Conservation (phyloP, 2,113 vertebrate genomes). For the Crotalus tigris region DNA sequence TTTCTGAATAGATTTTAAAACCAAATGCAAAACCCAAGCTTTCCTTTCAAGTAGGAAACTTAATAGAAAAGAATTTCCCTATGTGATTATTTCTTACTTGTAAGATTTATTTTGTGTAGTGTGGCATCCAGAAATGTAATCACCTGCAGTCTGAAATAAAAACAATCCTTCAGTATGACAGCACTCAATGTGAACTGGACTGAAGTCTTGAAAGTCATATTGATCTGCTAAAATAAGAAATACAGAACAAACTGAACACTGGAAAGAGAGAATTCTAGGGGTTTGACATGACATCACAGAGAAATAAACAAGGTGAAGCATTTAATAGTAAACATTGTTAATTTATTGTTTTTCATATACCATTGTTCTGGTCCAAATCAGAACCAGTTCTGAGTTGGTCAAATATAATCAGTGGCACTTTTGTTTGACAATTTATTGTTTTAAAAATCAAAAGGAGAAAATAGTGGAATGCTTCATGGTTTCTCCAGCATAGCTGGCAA, state of each 20-base stretch:
- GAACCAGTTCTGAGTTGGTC: background rate
- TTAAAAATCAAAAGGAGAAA: background rate
- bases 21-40: background rate
- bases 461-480: background rate
- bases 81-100: background rate
- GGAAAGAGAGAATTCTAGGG: background rate
- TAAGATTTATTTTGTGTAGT: background rate
- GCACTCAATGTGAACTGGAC: background rate
- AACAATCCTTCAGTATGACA: background rate
- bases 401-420: background rate
- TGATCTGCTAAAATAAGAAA: background rate
- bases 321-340: background rate
- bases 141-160: background rate
- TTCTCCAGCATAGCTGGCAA: background rate
- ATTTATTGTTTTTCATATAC: background rate
- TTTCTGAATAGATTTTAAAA: background rate
- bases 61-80: background rate
- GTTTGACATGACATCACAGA: background rate
- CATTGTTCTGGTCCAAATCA: background rate
- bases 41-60: background rate
- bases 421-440: background rate
- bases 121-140: background rate
- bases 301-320: background rate
- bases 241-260: background rate
- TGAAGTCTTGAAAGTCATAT: background rate